Evolutionary conservation across 2,797 vertebrate genomes (phyloP).

Genomic region (Halcyon smyrnensis): DNA sequence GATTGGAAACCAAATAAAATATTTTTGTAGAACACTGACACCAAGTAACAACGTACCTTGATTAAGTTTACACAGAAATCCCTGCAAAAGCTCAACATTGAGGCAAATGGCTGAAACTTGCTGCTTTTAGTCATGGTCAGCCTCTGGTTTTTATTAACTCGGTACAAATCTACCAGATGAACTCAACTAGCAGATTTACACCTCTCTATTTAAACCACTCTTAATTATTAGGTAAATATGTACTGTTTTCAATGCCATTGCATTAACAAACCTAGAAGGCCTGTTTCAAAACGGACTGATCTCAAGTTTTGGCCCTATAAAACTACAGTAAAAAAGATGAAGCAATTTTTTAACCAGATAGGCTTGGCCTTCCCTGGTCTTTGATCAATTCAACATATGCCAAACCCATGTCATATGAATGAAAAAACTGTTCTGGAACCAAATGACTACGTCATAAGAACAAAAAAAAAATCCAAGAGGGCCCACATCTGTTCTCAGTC

Average conservation of each 20-base stretch:
- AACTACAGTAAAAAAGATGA: neutral
- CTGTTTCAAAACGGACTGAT: neutral
- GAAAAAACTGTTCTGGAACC: neutral
- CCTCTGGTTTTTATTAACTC: neutral
- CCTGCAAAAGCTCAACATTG: neutral
- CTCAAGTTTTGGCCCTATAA: neutral
- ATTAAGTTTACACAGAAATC: neutral
- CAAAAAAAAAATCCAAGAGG: neutral
- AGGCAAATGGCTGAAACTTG: neutral
- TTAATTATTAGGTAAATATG: neutral
- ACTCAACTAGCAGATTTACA: neutral
- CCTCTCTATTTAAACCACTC: neutral
- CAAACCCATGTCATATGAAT: neutral
- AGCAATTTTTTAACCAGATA: neutral
- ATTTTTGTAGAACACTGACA: neutral
- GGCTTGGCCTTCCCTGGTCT: neutral
- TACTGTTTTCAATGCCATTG: neutral
- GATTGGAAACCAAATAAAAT: neutral
- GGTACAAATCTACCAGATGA: neutral
- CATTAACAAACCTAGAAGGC: neutral
- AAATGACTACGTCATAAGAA: neutral
- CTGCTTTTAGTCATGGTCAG: neutral
- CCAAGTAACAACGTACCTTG: neutral
- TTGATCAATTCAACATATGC: conserved; percentile 16
- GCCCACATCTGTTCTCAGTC: conserved; percentile 35